Evolutionary conservation across 1,140 invertebrate genomes (phyloP).

Genomic region (Tyrophagus putrescentiae): DNA sequence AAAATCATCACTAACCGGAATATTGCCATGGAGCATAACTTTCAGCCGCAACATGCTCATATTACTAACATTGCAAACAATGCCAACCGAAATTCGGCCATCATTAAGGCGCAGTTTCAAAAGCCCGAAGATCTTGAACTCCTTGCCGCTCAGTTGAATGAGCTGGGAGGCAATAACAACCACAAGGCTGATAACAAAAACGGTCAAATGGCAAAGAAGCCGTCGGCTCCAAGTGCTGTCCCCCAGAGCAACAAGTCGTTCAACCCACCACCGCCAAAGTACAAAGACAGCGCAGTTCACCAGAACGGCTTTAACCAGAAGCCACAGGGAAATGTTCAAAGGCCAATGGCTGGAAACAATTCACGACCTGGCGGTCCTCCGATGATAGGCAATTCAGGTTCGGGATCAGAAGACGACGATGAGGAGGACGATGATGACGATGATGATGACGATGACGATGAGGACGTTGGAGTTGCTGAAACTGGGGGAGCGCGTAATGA

Average conservation of each 20-base stretch:
- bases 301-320: constrained; percentile 12
- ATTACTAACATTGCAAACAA: constrained; percentile 16
- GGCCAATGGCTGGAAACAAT: background rate
- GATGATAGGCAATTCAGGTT: constrained; percentile 17
- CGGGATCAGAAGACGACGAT: constrained; percentile 24
- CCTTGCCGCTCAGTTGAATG: constrained; percentile 78
- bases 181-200: constrained; percentile 15
- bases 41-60: constrained; percentile 20
- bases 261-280: too few species aligned
- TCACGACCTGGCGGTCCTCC: constrained; percentile 14
- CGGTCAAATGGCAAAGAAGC: constrained; percentile 17
- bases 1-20: constrained; percentile 38
- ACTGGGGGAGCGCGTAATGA: constrained; percentile 51
- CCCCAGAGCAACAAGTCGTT: constrained; percentile 6
- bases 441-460: constrained; percentile 37
- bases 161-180: constrained; percentile 45
- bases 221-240: background rate
- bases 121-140: constrained; percentile 57
- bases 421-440: constrained; percentile 29
- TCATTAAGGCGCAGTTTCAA: constrained; percentile 27
- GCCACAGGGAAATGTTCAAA: background rate
- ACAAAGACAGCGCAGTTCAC: background rate
- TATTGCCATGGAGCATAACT: constrained; percentile 36
- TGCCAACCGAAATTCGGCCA: constrained; percentile 26
- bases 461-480: constrained; percentile 35